These are phyloP conservation scores for Acleris sparsana DNA, from an alignment of 2,888 invertebrate genomes.

Conservation along the genomic window DNA sequence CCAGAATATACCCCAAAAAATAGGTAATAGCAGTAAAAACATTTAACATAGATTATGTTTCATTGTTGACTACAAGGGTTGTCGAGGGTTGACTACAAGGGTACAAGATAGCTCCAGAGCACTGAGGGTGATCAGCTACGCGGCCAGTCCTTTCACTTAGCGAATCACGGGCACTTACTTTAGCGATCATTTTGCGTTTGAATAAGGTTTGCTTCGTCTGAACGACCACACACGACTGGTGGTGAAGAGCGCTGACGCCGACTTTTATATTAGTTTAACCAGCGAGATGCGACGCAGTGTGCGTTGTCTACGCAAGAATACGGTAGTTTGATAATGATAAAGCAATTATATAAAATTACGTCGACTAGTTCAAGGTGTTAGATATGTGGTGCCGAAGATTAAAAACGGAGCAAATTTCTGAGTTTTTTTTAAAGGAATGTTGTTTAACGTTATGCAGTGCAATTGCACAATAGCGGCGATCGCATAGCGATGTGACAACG, in stretches of 20 bases:
- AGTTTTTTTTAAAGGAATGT: conserved; percentile 7
- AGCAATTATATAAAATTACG: conserved; percentile 79
- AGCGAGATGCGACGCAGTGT: conserved; percentile 69
- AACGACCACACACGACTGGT: conserved; percentile 82
- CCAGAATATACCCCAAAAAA: too few species aligned
- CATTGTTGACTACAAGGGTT: neutral
- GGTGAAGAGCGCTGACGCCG: conserved; percentile 60
- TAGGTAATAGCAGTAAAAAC: too few species aligned
- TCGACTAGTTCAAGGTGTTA: conserved; percentile 70
- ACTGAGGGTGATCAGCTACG: conserved; percentile 19
- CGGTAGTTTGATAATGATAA: conserved; percentile 80
- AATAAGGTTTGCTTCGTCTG: conserved; percentile 77
- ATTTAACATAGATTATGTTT: neutral
- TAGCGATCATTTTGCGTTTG: conserved; percentile 79
- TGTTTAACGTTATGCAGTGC: conserved; percentile 11
- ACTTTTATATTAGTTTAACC: conserved; percentile 78
- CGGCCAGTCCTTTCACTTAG: conserved; percentile 65
- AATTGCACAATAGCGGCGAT: conserved; percentile 33
- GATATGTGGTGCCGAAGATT: conserved; percentile 14
- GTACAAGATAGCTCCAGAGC: conserved; percentile 18
- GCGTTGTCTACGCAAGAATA: conserved; percentile 74
- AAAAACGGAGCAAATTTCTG: conserved; percentile 14
- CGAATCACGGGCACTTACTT: conserved; percentile 69
- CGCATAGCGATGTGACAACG: conserved; percentile 44
- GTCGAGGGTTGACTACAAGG: neutral